These are phyloP conservation scores for Doris montereyensis DNA, from an alignment of 2,888 invertebrate genomes.

Conservation along the genomic window DNA sequence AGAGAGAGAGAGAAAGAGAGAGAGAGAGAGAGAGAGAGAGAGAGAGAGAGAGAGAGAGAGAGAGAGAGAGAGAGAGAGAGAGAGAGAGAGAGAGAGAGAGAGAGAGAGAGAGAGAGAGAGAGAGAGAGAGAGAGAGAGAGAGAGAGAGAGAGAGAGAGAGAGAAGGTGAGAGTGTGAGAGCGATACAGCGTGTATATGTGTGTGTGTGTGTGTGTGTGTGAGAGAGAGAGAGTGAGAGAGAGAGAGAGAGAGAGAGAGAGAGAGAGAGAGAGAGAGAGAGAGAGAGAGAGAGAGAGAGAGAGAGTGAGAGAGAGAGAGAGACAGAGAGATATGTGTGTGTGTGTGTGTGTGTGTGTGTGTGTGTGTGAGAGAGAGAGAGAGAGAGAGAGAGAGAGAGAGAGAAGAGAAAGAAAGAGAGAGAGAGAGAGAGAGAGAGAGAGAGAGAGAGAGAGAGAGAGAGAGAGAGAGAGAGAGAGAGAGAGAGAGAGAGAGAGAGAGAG, in stretches of 20 bases:
- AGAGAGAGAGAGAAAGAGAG: too few species aligned
- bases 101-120: background rate
- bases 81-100: background rate
- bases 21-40: background rate
- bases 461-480: slow-evolving; percentile 21
- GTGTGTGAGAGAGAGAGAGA: background rate
- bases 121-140: background rate
- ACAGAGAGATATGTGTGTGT: too few species aligned
- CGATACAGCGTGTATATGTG: background rate
- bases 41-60: background rate
- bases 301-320: background rate
- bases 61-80: background rate
- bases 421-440: background rate
- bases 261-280: too few species aligned
- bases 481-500: background rate
- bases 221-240: background rate
- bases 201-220: slow-evolving; percentile 7
- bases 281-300: background rate
- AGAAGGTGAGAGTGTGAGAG: background rate
- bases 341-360: too few species aligned
- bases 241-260: slow-evolving; percentile 2
- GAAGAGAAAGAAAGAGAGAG: background rate
- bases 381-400: background rate
- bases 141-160: background rate
- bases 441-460: slow-evolving; percentile 25